Evolutionary conservation across 2,113 vertebrate genomes (phyloP).

Genomic region (Tupaia tana): DNA sequence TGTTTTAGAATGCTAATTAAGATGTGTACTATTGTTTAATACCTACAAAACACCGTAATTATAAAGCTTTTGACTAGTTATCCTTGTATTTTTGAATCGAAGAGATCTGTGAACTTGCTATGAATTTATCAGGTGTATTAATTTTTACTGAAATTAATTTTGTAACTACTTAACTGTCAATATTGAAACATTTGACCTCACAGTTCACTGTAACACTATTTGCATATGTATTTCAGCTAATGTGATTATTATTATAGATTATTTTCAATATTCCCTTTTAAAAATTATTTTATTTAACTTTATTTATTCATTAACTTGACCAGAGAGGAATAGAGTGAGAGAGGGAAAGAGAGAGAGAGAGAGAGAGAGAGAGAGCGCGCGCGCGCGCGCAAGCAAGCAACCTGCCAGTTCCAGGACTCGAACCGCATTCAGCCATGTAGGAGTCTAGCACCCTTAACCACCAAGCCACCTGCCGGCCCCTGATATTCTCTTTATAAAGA

Average conservation of each 20-base stretch:
- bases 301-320: no score
- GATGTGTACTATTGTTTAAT: constrained; percentile 26
- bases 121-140: not conserved
- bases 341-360: no score
- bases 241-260: not conserved
- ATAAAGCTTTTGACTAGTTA: constrained; percentile 50
- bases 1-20: constrained; percentile 27
- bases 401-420: no score
- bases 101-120: constrained; percentile 43
- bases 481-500: no score
- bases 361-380: no score
- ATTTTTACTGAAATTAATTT: constrained; percentile 50
- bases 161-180: constrained; percentile 38
- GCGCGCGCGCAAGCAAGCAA: no score
- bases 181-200: not conserved
- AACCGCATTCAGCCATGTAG: no score
- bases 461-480: no score
- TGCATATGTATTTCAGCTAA: constrained; percentile 41
- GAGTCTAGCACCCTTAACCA: no score
- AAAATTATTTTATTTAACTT: not conserved
- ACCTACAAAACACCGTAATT: constrained; percentile 20
- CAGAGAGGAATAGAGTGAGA: no score
- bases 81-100: not conserved
- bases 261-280: constrained; percentile 29
- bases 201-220: not conserved